phyloP scores from a whole-genome alignment of 2,797 vertebrate species.

The Schizopygopsis pylzovi region DNA sequence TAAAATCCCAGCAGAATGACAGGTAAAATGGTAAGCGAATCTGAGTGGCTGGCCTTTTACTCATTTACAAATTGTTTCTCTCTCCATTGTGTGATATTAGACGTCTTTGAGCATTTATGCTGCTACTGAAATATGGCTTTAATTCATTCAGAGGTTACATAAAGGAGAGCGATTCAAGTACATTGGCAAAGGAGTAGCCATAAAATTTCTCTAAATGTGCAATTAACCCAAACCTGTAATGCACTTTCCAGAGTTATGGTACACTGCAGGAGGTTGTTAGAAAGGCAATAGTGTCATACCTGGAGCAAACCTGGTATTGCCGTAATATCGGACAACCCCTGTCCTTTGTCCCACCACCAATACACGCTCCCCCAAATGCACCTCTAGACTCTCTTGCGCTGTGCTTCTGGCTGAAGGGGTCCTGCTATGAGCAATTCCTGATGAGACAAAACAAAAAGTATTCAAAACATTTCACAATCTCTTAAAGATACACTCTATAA shows the following conservation, averaged over 20 bases:
- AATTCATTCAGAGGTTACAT: slow-evolving; percentile 32
- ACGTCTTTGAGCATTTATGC: not conserved
- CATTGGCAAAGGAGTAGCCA: not conserved
- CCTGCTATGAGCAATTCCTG: slow-evolving; percentile 75
- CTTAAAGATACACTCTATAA: not conserved
- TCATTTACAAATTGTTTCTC: slow-evolving; percentile 4
- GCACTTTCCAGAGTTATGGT: not conserved
- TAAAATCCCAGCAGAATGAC: slow-evolving; percentile 7
- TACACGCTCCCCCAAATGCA: slow-evolving; percentile 84
- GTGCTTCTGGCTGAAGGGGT: slow-evolving; percentile 77
- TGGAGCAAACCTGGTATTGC: slow-evolving; percentile 93
- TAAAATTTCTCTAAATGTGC: slow-evolving; percentile 1
- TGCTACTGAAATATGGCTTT: slow-evolving; percentile 28
- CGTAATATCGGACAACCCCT: slow-evolving; percentile 88
- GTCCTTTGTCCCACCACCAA: slow-evolving; percentile 93
- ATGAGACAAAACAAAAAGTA: not conserved
- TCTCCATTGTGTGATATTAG: slow-evolving; percentile 10
- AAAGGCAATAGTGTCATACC: slow-evolving; percentile 75
- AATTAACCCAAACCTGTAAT: not conserved
- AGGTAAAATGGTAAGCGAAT: slow-evolving; percentile 1
- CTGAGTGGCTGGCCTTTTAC: slow-evolving; percentile 24
- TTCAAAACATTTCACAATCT: not conserved
- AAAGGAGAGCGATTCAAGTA: slow-evolving; percentile 5
- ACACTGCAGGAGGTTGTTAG: not conserved
- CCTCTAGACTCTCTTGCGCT: slow-evolving; percentile 67